Evolutionary conservation across 2,888 invertebrate genomes (phyloP), one percentile per base, ranked within the genome.

Genomic region (Leucophenga montana): DNA sequence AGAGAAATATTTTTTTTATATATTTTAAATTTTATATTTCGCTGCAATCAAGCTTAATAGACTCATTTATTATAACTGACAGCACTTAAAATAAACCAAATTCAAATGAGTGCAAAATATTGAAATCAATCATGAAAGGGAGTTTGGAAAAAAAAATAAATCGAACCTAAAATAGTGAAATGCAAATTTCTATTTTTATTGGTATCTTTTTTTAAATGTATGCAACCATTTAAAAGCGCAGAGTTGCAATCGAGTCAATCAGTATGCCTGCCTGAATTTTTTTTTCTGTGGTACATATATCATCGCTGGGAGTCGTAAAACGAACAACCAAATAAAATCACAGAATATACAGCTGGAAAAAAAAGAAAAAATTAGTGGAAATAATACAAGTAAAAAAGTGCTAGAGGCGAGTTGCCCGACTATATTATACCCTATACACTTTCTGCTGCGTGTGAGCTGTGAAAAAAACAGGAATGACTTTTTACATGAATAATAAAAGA

Each of bases 51-150:
- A 22, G 11, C 1, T 64, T 46, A 64, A 64, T 64, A 64, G 62
- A 64, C 27, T 59, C 59, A 59, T 31, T 59, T 59, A 18, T 59
- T 59, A 59, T 33, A 14, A 59, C 59, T 56, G 27, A 31, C 33
- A 59, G 59, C 57, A 14, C n/a, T 14, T 27, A 57, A 57, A 57
- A 50, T 8, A 18, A 50, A 50, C 18, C 50, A 16, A 50, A 50
- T 50, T n/a, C 50, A 18, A 50, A 50, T 50, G 39, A 39, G 39
- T 39, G 11, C 5, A 39, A 39, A 39, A 39, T 39, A 39, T 39
- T 39, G 39, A 39, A 39, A 39, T 39, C 8, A 39, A 39, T 39
- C 39, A 39, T 8, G 8, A 11, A 39, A 39, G 39, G 39, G 9
- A 39, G 39, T 33, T 5, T 39, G 39, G 5, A 39, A 39, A 39